These are phyloP conservation scores for Drosophila borborema DNA, from an alignment of 2,888 invertebrate genomes.

Conservation along the genomic window DNA sequence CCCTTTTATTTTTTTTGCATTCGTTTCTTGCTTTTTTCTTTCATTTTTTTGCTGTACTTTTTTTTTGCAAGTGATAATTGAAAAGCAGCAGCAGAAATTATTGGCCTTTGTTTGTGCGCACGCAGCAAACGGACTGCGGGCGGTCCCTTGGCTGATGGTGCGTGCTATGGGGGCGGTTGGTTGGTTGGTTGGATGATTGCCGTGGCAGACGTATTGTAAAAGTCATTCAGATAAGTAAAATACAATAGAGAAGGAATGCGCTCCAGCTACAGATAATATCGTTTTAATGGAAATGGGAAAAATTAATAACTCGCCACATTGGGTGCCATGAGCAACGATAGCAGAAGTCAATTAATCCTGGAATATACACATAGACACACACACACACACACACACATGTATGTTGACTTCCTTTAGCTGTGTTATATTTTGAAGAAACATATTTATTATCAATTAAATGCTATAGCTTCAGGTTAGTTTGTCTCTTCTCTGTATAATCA, in stretches of 20 bases:
- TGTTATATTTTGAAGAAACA: not conserved
- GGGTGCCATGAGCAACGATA: conserved; percentile 29
- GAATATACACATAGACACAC: not conserved
- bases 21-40: conserved; percentile 6
- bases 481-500: not conserved
- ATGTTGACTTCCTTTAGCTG: not conserved
- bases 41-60: not conserved
- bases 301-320: conserved; percentile 52
- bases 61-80: conserved; percentile 49
- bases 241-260: conserved; percentile 23
- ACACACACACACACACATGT: not conserved
- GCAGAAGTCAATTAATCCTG: conserved; percentile 31
- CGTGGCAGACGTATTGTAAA: conserved; percentile 17
- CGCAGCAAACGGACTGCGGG: conserved; percentile 15
- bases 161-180: not conserved
- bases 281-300: conserved; percentile 45
- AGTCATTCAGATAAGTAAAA: conserved; percentile 47
- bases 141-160: not conserved
- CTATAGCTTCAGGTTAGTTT: not conserved
- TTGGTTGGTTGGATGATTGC: not conserved
- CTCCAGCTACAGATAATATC: conserved; percentile 28
- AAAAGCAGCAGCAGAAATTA: conserved; percentile 57
- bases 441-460: not conserved
- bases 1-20: conserved; percentile 36
- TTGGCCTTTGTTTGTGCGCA: conserved; percentile 57